Conservation (phyloP, 2,113 vertebrate genomes). For the Triplophysa tibetana region DNA sequence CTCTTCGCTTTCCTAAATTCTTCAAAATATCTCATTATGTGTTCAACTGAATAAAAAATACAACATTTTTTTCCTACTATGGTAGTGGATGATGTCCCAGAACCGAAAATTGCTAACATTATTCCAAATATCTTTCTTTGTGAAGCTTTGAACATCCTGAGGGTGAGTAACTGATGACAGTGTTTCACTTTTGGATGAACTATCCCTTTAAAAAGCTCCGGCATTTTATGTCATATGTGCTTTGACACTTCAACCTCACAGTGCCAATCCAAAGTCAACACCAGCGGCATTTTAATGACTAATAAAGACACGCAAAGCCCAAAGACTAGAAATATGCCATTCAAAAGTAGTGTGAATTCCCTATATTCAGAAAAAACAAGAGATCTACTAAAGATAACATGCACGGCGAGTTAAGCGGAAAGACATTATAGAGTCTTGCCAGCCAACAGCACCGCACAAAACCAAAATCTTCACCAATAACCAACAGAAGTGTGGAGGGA, state of each 20-base stretch:
- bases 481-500: constrained; percentile 11
- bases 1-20: too few relatives aligned
- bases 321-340: neutral
- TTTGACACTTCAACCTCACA: neutral
- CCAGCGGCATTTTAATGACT: neutral
- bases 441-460: constrained; percentile 17
- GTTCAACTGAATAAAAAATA: too few relatives aligned
- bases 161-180: too few relatives aligned
- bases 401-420: constrained; percentile 28
- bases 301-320: neutral
- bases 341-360: neutral
- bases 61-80: too few relatives aligned
- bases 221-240: neutral
- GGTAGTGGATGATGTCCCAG: too few relatives aligned
- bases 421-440: neutral
- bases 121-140: too few relatives aligned
- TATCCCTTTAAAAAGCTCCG: neutral
- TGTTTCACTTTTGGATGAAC: too few relatives aligned
- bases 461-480: neutral
- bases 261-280: neutral
- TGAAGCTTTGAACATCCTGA: too few relatives aligned
- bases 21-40: too few relatives aligned
- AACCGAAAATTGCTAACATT: too few relatives aligned
- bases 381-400: constrained; percentile 31
- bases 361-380: neutral